Conservation (phyloP, 2,797 vertebrate genomes). For the Picus viridis region DNA sequence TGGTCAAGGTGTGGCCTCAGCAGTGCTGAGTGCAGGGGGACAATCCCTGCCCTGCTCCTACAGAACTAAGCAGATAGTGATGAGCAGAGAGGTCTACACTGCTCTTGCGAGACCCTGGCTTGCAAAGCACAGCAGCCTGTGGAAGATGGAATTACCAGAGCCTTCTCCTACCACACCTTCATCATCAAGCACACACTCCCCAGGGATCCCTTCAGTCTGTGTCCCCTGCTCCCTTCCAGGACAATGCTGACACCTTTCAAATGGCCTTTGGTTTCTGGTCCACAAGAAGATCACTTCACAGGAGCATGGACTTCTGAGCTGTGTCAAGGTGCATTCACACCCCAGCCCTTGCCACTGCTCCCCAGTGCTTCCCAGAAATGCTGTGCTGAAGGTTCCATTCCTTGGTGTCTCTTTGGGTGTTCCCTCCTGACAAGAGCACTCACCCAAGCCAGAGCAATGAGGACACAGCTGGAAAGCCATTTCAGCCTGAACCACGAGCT, state of each 20-base stretch:
- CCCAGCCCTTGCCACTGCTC: background rate
- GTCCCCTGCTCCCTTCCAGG: background rate
- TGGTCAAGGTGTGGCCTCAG: no score
- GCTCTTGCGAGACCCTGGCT: background rate
- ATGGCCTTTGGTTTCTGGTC: background rate
- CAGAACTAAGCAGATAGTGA: background rate
- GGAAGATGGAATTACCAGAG: background rate
- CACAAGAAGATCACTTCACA: background rate
- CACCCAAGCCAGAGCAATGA: rapidly evolving
- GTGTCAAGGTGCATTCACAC: no score
- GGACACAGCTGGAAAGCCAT: background rate
- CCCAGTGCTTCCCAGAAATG: background rate
- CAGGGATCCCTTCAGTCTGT: background rate
- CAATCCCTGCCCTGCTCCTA: no score
- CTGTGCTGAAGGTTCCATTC: background rate
- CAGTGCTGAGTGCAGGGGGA: no score
- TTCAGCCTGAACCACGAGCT: background rate
- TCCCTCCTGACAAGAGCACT: background rate
- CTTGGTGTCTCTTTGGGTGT: background rate
- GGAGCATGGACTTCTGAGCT: background rate
- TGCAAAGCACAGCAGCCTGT: background rate
- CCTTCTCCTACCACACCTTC: background rate
- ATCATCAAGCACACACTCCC: rapidly evolving
- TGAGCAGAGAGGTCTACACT: background rate
- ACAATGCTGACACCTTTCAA: background rate